Evolutionary conservation across 1,140 invertebrate species (phyloP).

Genomic region (Drosophila nebulosa): DNA sequence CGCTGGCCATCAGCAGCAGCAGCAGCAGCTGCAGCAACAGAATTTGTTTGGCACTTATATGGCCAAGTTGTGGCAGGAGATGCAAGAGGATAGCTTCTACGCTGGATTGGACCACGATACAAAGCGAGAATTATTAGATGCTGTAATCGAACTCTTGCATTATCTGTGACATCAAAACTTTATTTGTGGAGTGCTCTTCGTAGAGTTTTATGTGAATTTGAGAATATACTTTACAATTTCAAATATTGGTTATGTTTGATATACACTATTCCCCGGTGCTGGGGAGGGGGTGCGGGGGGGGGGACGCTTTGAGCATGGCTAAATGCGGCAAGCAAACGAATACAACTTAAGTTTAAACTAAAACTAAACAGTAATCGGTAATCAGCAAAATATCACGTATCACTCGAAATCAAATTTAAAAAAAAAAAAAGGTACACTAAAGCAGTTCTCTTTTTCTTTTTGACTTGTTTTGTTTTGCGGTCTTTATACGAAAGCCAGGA

Average conservation of each 20-base stretch:
- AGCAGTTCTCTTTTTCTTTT: conserved; percentile 12
- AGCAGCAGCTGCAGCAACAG: no score
- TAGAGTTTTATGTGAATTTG: background rate
- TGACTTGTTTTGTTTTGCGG: conserved; percentile 10
- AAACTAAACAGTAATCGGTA: conserved; percentile 41
- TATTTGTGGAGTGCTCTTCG: conserved; percentile 45
- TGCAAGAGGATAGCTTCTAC: conserved; percentile 27
- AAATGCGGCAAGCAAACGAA: conserved; percentile 26
- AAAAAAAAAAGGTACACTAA: conserved; percentile 2
- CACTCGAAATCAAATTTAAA: conserved; percentile 47
- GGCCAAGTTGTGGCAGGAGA: conserved; percentile 37
- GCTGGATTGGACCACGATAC: background rate
- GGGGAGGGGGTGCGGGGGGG: no score
- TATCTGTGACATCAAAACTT: conserved; percentile 44
- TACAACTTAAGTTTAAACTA: conserved; percentile 25
- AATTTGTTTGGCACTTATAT: conserved; percentile 25
- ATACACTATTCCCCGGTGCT: no score
- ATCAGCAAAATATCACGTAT: conserved; percentile 76
- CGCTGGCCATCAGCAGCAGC: background rate
- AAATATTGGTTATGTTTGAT: background rate
- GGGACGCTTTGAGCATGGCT: conserved; percentile 38
- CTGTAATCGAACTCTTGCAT: conserved; percentile 22
- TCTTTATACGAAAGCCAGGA: conserved; percentile 30
- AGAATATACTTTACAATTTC: background rate
- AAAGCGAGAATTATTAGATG: conserved; percentile 12